phyloP scores from a whole-genome alignment of 92 coral and sea anemone genomes.

The Montipora capitata region DNA sequence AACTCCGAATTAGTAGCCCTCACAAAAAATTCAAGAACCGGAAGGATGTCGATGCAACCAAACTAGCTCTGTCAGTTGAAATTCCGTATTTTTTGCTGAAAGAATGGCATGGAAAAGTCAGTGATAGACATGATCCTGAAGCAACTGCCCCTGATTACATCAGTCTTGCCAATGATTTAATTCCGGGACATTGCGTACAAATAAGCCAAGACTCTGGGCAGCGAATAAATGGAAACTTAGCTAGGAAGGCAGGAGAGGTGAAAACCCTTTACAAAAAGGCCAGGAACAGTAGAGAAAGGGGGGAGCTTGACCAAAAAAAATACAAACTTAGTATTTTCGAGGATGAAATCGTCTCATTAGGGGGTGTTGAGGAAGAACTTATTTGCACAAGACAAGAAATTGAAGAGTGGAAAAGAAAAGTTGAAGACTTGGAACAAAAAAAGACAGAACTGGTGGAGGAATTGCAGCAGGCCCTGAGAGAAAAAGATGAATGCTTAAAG shows the following conservation, averaged over 20 bases:
- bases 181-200: neutral
- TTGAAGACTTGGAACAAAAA: neutral
- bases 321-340: neutral
- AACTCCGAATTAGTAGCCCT: constrained; percentile 1
- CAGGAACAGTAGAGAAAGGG: neutral
- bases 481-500: neutral
- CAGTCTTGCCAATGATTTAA: neutral
- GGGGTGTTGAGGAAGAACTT: constrained; percentile 3
- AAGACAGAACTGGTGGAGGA: neutral
- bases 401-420: neutral
- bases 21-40: neutral
- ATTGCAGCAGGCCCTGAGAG: neutral
- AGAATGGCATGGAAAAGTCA: constrained; percentile 19
- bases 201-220: constrained; percentile 7
- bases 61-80: neutral
- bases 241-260: neutral
- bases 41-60: neutral
- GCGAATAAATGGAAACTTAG: neutral
- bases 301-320: neutral
- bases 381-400: neutral
- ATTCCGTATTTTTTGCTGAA: neutral
- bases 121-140: neutral
- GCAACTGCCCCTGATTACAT: constrained; percentile 7
- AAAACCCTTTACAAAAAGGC: neutral
- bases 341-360: neutral